Base-by-base conservation (phyloP, 2,113 vertebrate species). In the Cygnus buccinator region DNA sequence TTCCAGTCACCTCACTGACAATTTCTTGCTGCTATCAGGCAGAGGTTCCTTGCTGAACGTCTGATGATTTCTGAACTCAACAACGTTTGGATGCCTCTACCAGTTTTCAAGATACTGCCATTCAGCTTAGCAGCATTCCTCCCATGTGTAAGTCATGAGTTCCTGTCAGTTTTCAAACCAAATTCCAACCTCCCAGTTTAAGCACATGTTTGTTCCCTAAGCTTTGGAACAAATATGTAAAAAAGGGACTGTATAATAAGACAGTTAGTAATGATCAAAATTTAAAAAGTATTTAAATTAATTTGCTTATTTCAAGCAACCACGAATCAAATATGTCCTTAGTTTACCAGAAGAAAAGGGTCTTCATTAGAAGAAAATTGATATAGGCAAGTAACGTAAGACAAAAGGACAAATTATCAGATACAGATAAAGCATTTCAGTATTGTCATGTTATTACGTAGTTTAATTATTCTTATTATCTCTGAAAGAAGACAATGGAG, bases 381-480 rank as follows among this genome's bases (percentile, higher is more conserved):
- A 88, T 79, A 76, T 1, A 84, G 67, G 31, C 83, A 88, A 88
- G 13, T n/a, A 90, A 73, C 11, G 0, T 35, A 70, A 85, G 44
- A 90, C 63, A 90, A 87, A 94, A 75, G 4, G 20, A 75, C 16
- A 14, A 91, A 14, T 80, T 95, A 87, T 87, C 95, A 87, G 55
- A 73, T 59, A 70, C 5, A 85, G 84, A 94, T 86, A 66, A 84
- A 94, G 6, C 2, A 78, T 81, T 33, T 87, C 50, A 71, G 4
- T 66, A 54, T 46, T 90, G 37, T 74, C 39, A 67, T 76, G 37
- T 92, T 93, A 83, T 44, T 89, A 9, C 25, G 52, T 70, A 26
- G 23, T 68, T 79, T 85, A 92, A 82, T 94, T 84, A n/a, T 81
- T 79, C 67, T 92, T 89, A 86, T 91, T 28, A 86, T 89, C 79